Base-by-base conservation (phyloP, 1,140 invertebrate species). In the Lethrus apterus region DNA sequence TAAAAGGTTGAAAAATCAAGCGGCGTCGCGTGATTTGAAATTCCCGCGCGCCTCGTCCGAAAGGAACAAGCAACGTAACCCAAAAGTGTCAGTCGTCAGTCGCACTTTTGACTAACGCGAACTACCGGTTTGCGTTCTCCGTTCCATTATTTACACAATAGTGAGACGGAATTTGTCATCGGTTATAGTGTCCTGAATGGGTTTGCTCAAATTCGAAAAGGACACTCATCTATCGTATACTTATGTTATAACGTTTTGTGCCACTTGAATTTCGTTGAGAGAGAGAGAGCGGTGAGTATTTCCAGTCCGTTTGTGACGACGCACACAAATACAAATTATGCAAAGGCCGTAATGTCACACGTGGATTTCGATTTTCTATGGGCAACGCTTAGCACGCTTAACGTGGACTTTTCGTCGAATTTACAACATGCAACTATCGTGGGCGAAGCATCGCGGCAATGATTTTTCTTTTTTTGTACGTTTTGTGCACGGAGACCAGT, bases 131-230 rank as follows among this genome's bases (percentile, higher is more conserved):
- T 42, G 21, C 40, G 17, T 24, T 42, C 21, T 26, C 40, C 29
- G 8, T 42, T 29, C n/a, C 23, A 21, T 42, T 42, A 42, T 42
- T 42, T 42, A 42, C n/a, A n/a, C 40, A 42, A 26, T 24, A 42
- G 40, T 24, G 40, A 42, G 23, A 26, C 21, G 40, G 21, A 18
- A 42, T 29, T 17, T 42, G 21, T 7, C 23, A n/a, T n/a, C 5
- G 17, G 40, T 42, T 21, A 42, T 42, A 26, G 40, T 23, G 29
- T 15, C 17, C 40, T 42, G 40, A 42, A 42, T 42, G 40, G 40
- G 40, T 21, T 29, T 42, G 21, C 24, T 26, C 14, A 42, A 17
- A 20, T 26, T 24, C 10, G 24, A 42, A 18, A 24, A 29, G 29
- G 40, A 26, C 5, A n/a, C 23, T 26, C 5, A 7, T n/a, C 5